Conservation (phyloP, 2,888 invertebrate species). For the Sympetrum striolatum region DNA sequence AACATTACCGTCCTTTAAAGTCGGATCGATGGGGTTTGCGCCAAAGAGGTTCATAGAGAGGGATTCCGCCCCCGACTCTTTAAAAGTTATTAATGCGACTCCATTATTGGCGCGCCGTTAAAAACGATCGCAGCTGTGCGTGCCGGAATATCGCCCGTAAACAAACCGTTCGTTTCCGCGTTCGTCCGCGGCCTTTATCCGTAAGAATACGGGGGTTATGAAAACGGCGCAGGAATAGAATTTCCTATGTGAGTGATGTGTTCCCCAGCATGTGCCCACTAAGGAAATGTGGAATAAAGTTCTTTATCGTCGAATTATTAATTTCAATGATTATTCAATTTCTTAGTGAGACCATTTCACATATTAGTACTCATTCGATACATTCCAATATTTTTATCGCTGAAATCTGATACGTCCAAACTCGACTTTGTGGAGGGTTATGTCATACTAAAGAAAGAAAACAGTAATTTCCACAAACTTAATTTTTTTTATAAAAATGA, state of each 20-base stretch:
- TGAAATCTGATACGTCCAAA: too few species aligned
- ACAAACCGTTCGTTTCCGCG: neutral
- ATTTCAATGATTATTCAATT: too few species aligned
- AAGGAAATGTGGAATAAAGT: too few species aligned
- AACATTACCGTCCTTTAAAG: neutral
- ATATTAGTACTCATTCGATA: too few species aligned
- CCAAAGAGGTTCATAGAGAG: neutral
- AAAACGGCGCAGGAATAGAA: neutral
- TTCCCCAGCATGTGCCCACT: too few species aligned
- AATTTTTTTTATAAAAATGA: too few species aligned
- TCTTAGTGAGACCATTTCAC: too few species aligned
- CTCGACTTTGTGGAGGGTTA: too few species aligned
- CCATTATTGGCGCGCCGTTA: neutral
- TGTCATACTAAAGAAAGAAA: too few species aligned
- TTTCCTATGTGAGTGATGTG: neutral
- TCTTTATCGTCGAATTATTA: too few species aligned
- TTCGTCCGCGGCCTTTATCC: neutral
- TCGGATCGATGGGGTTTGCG: neutral
- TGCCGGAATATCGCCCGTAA: neutral
- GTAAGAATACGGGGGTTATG: neutral
- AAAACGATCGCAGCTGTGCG: neutral
- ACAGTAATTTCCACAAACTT: too few species aligned
- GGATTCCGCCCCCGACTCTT: neutral
- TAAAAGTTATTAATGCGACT: neutral
- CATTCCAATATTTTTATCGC: too few species aligned